Percentiles rank a stretch among this genome's conserved stretches.
phyloP scores from a whole-genome alignment of 2,888 invertebrate species.

The Ecdyonurus torrentis region DNA sequence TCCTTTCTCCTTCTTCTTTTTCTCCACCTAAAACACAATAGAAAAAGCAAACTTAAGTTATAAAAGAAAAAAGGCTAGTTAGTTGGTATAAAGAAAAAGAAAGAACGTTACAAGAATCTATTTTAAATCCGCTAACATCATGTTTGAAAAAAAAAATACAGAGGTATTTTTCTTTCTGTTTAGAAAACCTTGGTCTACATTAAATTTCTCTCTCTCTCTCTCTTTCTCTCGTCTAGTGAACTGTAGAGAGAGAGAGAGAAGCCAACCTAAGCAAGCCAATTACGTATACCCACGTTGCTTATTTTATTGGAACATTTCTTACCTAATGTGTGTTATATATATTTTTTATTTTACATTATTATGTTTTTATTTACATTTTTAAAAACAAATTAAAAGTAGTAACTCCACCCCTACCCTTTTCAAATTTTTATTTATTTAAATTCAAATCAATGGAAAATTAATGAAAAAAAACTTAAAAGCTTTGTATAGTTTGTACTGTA shows the following conservation, averaged over 20 bases:
- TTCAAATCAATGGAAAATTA: too few relatives aligned
- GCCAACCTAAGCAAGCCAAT: neutral
- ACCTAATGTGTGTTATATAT: neutral
- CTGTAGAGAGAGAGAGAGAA: neutral
- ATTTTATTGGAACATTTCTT: neutral
- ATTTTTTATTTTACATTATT: too few relatives aligned
- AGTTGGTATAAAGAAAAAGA: neutral
- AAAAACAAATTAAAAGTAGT: too few relatives aligned
- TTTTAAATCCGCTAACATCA: constrained; percentile 3
- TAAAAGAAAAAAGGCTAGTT: too few relatives aligned
- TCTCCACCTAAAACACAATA: neutral
- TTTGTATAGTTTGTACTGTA: too few relatives aligned
- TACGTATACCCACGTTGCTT: neutral
- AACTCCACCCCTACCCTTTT: too few relatives aligned
- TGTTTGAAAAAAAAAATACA: neutral
- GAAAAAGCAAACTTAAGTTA: too few relatives aligned
- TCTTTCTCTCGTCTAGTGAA: too few relatives aligned
- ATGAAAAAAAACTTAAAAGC: too few relatives aligned
- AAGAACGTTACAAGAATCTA: neutral
- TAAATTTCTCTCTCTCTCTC: neutral
- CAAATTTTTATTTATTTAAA: too few relatives aligned
- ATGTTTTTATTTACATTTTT: too few relatives aligned
- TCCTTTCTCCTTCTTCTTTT: neutral
- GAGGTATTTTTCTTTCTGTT: neutral
- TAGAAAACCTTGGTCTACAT: neutral